These are phyloP conservation scores for Brevipalpus yothersi DNA, from an alignment of 1,140 invertebrate species.

Conservation along the genomic window DNA sequence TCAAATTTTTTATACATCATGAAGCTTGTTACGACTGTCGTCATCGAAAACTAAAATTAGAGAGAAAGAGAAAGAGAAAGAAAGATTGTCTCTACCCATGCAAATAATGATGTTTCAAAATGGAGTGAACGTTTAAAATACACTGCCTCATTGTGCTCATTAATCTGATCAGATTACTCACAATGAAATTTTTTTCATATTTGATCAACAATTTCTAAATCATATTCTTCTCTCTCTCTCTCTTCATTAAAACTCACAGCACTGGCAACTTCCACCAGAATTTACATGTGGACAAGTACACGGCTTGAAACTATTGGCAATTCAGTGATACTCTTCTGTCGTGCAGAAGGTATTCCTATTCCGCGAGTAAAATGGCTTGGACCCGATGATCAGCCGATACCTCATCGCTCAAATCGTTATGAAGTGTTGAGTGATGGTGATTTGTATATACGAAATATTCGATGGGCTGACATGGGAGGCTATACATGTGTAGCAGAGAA, in stretches of 20 bases:
- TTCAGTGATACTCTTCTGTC: conserved; percentile 39
- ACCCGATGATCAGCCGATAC: conserved; percentile 23
- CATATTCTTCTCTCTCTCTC: not conserved
- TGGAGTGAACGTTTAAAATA: no score
- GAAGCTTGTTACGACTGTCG: no score
- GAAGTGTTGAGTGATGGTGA: conserved; percentile 41
- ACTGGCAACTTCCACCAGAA: conserved; percentile 11
- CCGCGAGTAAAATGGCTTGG: conserved; percentile 35
- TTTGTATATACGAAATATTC: conserved; percentile 36
- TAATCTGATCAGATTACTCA: no score
- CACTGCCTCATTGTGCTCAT: no score
- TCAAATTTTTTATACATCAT: no score
- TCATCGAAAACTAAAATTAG: no score
- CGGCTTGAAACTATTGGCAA: conserved; percentile 29
- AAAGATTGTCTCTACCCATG: no score
- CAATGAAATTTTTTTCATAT: no score
- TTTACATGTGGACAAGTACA: conserved; percentile 23
- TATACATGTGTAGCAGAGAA: conserved; percentile 48
- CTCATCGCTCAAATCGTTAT: conserved; percentile 8
- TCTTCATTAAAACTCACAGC: not conserved
- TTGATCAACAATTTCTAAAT: no score
- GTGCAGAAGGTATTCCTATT: conserved; percentile 33
- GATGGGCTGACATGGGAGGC: conserved; percentile 50
- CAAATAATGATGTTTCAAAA: no score
- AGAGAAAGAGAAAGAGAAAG: no score